Conservation (phyloP, 2,797 vertebrate genomes). For the Pipistrellus pygmaeus region DNA sequence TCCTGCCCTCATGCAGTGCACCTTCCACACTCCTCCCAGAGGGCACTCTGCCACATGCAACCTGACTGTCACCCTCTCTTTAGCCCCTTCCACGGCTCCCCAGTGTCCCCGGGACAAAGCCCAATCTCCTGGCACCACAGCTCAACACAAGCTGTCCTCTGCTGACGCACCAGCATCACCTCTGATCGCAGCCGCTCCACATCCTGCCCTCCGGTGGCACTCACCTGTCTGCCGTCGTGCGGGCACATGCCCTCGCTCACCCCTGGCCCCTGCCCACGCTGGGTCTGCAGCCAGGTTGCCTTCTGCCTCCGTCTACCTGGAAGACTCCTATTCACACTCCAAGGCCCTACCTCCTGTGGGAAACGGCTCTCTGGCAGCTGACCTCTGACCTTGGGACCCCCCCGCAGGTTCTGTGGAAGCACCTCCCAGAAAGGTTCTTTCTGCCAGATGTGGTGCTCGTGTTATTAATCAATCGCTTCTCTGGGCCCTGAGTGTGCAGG, state of each 20-base stretch:
- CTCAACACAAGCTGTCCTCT: neutral
- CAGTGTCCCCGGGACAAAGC: neutral
- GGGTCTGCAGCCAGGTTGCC: neutral
- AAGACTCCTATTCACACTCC: neutral
- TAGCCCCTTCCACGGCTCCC: neutral
- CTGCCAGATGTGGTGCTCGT: neutral
- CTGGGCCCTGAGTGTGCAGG: neutral
- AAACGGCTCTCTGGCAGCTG: neutral
- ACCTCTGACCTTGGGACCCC: neutral
- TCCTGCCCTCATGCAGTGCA: neutral
- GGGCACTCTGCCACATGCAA: neutral
- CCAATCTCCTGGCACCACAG: neutral
- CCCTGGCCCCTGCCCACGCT: neutral
- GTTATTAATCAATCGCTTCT: too few species aligned
- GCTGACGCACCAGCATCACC: neutral
- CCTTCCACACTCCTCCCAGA: neutral
- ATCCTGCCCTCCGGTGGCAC: neutral
- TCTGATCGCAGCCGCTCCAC: neutral
- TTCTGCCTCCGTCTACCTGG: neutral
- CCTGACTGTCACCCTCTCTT: neutral
- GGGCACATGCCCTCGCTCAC: neutral
- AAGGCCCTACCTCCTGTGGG: neutral
- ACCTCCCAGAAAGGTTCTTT: neutral
- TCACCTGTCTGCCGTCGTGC: too few species aligned
- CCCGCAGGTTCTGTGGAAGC: neutral